Evolutionary conservation across 2,888 invertebrate species (phyloP).

Genomic region (Lymantria monacha): DNA sequence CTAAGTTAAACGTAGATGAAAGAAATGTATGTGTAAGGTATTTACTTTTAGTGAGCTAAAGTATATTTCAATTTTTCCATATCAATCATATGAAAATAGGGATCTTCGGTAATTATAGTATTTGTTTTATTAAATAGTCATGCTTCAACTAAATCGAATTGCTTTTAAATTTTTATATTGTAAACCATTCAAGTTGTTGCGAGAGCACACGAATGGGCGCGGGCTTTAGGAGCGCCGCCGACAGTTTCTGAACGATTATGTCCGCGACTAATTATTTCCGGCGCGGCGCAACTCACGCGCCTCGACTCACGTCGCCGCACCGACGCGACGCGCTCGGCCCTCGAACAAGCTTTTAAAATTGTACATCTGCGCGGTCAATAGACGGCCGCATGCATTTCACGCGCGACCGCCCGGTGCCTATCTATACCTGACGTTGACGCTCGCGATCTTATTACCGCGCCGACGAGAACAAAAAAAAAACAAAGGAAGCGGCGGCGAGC

Average conservation of each 20-base stretch:
- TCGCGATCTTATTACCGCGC: slow-evolving; percentile 73
- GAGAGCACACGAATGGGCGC: slow-evolving; percentile 35
- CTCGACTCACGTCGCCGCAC: slow-evolving; percentile 31
- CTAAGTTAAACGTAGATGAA: too few relatives aligned
- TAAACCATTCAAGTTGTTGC: slow-evolving; percentile 32
- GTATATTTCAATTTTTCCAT: neutral
- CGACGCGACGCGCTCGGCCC: slow-evolving; percentile 14
- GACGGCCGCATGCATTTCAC: slow-evolving; percentile 44
- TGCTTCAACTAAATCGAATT: slow-evolving; percentile 26
- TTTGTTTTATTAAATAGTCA: slow-evolving; percentile 25
- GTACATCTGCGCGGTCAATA: slow-evolving; percentile 60
- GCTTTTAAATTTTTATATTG: slow-evolving; percentile 36
- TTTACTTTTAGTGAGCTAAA: neutral
- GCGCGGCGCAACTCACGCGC: slow-evolving; percentile 35
- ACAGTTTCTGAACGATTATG: slow-evolving; percentile 54
- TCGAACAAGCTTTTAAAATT: slow-evolving; percentile 37
- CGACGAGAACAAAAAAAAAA: slow-evolving; percentile 51
- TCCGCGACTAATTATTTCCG: slow-evolving; percentile 64
- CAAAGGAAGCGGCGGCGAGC: slow-evolving; percentile 63
- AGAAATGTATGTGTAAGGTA: too few relatives aligned
- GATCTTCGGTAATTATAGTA: slow-evolving; percentile 27
- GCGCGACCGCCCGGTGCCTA: slow-evolving; percentile 41
- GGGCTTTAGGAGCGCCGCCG: slow-evolving; percentile 32
- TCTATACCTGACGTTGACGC: slow-evolving; percentile 75
- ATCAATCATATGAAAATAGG: neutral